Percentiles rank a stretch among this genome's conserved stretches.
Conservation (phyloP, 2,113 vertebrate species). For the Larimichthys polyactis region DNA sequence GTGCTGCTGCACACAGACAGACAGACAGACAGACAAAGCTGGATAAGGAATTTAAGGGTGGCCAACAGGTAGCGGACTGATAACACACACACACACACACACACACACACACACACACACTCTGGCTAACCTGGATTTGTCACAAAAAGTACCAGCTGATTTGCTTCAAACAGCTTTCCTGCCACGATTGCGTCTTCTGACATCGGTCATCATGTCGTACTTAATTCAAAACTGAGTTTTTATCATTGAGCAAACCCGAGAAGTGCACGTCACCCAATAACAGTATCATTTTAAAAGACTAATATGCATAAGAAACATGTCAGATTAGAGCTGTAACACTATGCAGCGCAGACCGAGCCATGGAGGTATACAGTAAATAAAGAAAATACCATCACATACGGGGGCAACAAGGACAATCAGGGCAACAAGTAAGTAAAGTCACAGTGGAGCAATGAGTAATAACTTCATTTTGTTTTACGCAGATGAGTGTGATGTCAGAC, state of each 20-base stretch:
- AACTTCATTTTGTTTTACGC: background rate
- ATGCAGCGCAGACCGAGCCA: background rate
- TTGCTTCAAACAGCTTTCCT: slow-evolving; percentile 26
- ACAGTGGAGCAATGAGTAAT: background rate
- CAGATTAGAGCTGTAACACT: background rate
- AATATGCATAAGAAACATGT: background rate
- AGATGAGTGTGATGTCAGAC: slow-evolving; percentile 34
- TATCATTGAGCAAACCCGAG: background rate
- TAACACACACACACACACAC: slow-evolving; percentile 17
- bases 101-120: slow-evolving; percentile 13
- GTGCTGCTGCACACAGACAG: background rate
- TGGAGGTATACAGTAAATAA: background rate
- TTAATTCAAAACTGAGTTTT: slow-evolving; percentile 7
- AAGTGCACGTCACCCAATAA: background rate
- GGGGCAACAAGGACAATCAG: background rate
- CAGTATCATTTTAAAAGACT: background rate
- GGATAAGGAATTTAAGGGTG: slow-evolving; percentile 35
- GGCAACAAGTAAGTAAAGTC: slow-evolving; percentile 1
- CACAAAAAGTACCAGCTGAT: slow-evolving; percentile 36
- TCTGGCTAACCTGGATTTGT: slow-evolving; percentile 67
- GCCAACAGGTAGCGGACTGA: slow-evolving; percentile 55
- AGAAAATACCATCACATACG: background rate
- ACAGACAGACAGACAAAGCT: slow-evolving; percentile 28
- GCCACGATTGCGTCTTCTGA: slow-evolving; percentile 16
- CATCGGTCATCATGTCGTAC: slow-evolving; percentile 17